Percentiles rank a stretch among this genome's conserved stretches.
phyloP scores from a whole-genome alignment of 1,140 invertebrate genomes.

The Diuraphis noxia region DNA sequence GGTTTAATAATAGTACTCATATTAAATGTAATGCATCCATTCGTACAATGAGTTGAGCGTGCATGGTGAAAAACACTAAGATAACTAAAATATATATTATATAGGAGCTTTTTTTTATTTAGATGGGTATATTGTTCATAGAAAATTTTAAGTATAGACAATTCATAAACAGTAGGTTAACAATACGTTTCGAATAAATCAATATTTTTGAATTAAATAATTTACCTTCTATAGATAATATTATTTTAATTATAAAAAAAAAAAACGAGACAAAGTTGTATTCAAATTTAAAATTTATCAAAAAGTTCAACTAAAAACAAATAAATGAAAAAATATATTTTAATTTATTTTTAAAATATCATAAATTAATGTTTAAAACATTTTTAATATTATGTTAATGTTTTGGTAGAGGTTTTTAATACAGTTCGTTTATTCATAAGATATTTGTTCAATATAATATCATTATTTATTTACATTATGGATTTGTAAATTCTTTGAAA shows the following conservation, averaged over 20 bases:
- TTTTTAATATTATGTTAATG: neutral
- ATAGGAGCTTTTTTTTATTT: neutral
- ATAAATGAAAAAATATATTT: neutral
- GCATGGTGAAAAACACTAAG: no score
- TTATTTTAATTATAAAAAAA: neutral
- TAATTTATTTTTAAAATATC: neutral
- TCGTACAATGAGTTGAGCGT: neutral
- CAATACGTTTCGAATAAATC: neutral
- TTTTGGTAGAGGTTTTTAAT: neutral
- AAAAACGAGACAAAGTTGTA: neutral
- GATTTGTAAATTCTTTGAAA: neutral
- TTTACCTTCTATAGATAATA: neutral
- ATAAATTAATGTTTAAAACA: neutral
- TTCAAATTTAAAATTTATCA: neutral
- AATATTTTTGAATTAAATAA: neutral
- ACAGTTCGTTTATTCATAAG: neutral
- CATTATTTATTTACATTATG: neutral
- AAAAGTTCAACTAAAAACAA: neutral
- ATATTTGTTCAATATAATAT: neutral
- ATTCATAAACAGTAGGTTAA: neutral
- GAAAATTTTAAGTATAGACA: neutral
- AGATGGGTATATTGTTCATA: slow-evolving; percentile 8
- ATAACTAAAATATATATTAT: neutral
- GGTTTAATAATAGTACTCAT: neutral
- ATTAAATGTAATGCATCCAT: neutral